A percentile compares a stretch with the other conserved stretches of the same genome.
Evolutionary conservation across 1,140 invertebrate species (phyloP).

Genomic region (Drosophila parabipectinata): DNA sequence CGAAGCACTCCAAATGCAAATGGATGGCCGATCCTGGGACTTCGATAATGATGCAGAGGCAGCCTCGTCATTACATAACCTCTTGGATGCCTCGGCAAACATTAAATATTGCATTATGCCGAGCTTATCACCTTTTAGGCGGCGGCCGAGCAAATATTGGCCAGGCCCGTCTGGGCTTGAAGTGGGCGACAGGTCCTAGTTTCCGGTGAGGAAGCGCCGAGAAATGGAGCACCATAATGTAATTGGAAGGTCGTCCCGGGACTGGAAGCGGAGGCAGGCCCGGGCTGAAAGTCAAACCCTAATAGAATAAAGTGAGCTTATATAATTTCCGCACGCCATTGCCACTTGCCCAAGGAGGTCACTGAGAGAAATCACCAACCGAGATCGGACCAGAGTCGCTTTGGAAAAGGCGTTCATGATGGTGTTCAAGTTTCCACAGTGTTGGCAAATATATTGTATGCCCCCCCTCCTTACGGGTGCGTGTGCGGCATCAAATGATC

Average conservation of each 20-base stretch:
- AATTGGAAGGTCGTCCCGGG: constrained; percentile 47
- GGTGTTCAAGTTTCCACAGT: background rate
- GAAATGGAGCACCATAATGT: constrained; percentile 49
- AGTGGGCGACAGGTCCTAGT: too few species aligned
- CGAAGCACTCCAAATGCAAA: constrained; percentile 9
- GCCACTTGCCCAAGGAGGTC: constrained; percentile 29
- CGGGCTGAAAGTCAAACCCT: constrained; percentile 54
- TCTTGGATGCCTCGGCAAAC: constrained; percentile 58
- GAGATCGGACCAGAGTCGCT: background rate
- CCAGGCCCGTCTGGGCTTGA: too few species aligned
- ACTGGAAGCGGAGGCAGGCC: constrained; percentile 10
- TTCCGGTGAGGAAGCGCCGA: constrained; percentile 54
- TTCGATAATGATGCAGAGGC: background rate
- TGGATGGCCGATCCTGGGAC: background rate
- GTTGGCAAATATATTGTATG: constrained; percentile 21
- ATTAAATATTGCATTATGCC: constrained; percentile 69
- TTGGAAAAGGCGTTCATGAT: background rate
- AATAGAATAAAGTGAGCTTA: constrained; percentile 64
- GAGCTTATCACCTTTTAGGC: constrained; percentile 70
- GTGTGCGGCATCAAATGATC: constrained; percentile 53
- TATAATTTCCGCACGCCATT: constrained; percentile 68
- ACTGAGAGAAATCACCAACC: background rate
- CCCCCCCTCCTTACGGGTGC: constrained; percentile 3
- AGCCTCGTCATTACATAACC: constrained; percentile 46
- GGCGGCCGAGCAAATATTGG: constrained; percentile 61